phyloP scores from a whole-genome alignment of 2,113 vertebrate genomes.

The Columbina picui region DNA sequence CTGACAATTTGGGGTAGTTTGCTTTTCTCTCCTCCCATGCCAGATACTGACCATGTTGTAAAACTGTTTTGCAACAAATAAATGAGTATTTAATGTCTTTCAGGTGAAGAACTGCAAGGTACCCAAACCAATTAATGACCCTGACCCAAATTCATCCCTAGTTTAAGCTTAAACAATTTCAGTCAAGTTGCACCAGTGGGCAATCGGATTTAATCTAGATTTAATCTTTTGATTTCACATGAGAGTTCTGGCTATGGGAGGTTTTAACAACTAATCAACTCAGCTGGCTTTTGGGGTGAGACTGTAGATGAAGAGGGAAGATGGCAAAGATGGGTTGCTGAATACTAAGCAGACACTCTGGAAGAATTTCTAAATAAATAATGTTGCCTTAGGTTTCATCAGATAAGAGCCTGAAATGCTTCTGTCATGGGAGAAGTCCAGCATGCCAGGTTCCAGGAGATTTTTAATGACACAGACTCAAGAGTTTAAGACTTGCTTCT shows the following conservation, averaged over 20 bases:
- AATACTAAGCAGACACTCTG: conserved; percentile 24
- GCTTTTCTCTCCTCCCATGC: background rate
- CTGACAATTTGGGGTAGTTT: conserved; percentile 28
- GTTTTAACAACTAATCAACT: background rate
- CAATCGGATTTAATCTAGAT: conserved; percentile 17
- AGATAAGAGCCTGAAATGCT: background rate
- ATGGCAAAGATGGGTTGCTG: background rate
- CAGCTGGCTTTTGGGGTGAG: background rate
- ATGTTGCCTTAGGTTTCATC: background rate
- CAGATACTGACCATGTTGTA: background rate
- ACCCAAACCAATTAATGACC: conserved; percentile 38
- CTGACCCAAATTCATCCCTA: conserved; percentile 22
- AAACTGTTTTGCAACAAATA: conserved; percentile 50
- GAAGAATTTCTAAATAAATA: conserved; percentile 36
- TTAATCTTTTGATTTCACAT: background rate
- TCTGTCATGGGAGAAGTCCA: background rate
- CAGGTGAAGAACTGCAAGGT: conserved; percentile 25
- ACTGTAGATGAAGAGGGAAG: background rate
- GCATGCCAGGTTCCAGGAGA: background rate
- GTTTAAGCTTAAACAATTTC: conserved; percentile 38
- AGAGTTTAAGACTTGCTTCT: background rate
- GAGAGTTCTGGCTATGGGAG: background rate
- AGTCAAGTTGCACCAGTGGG: background rate
- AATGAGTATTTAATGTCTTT: conserved; percentile 61
- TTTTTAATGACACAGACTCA: background rate